Conservation (phyloP, 1,140 invertebrate species). For the Hylaeus anthracinus region DNA sequence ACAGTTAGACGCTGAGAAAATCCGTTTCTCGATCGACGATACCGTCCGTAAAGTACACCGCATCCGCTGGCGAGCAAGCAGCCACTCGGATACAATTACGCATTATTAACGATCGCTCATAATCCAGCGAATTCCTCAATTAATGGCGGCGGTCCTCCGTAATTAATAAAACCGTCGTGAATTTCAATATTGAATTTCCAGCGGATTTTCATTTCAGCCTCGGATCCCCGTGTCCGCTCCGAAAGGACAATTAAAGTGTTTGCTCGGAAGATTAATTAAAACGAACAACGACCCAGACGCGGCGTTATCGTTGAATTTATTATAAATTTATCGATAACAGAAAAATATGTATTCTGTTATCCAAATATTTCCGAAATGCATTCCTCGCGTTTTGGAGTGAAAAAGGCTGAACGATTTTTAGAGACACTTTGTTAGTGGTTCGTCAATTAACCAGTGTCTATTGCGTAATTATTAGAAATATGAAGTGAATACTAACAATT, state of each 20-base stretch:
- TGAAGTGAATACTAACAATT: too few relatives aligned
- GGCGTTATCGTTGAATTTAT: neutral
- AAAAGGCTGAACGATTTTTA: too few relatives aligned
- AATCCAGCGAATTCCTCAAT: conserved; percentile 15
- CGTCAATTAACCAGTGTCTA: too few relatives aligned
- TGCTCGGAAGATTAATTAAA: neutral
- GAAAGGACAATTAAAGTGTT: neutral
- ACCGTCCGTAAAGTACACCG: neutral
- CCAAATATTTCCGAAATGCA: too few relatives aligned
- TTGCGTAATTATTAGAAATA: too few relatives aligned
- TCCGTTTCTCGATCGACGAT: neutral
- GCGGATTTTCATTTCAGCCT: neutral
- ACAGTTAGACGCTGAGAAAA: neutral
- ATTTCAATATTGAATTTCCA: conserved; percentile 10
- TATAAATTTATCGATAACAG: too few relatives aligned
- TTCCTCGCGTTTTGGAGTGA: too few relatives aligned
- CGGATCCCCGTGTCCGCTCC: too few relatives aligned
- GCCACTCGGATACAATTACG: conserved; percentile 9
- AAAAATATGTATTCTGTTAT: too few relatives aligned
- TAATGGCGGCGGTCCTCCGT: neutral
- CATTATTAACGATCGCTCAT: conserved; percentile 26
- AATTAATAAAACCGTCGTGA: conserved; percentile 26
- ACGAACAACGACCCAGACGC: neutral
- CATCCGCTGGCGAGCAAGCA: neutral
- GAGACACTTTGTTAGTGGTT: too few relatives aligned